These are phyloP conservation scores for Callyntrura guangdongensis DNA, from an alignment of 2,888 invertebrate genomes.

Conservation along the genomic window DNA sequence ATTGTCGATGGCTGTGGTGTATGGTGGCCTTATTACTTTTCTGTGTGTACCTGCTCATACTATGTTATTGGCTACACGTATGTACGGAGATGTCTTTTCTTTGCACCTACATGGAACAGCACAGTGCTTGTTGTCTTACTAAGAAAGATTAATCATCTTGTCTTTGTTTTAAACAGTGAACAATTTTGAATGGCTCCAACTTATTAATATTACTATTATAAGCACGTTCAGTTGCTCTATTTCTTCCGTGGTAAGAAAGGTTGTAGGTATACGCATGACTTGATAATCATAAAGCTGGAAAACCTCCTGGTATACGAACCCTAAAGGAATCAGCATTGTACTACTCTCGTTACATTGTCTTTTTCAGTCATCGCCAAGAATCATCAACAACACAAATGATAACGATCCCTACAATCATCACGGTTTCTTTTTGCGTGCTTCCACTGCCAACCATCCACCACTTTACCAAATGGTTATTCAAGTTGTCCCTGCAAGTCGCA, in stretches of 20 bases:
- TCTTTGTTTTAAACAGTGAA: not conserved
- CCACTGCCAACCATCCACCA: slow-evolving; percentile 35
- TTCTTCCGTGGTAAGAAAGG: not conserved
- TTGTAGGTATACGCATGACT: slow-evolving; percentile 29
- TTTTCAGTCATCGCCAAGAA: slow-evolving; percentile 39
- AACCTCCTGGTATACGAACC: not conserved
- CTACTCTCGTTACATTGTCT: slow-evolving; percentile 42
- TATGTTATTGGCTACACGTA: not conserved
- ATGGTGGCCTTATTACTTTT: not conserved
- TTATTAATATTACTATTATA: slow-evolving; percentile 32
- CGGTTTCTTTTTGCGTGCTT: slow-evolving; percentile 51
- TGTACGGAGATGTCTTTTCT: no score
- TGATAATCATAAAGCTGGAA: slow-evolving; percentile 31
- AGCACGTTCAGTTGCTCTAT: not conserved
- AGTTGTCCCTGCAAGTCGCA: slow-evolving; percentile 37
- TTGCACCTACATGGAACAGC: not conserved
- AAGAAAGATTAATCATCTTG: slow-evolving; percentile 45
- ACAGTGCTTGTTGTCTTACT: not conserved
- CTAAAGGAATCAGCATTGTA: slow-evolving; percentile 26
- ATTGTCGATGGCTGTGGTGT: not conserved
- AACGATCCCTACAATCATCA: slow-evolving; percentile 76
- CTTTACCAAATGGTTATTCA: slow-evolving; percentile 58
- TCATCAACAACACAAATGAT: slow-evolving; percentile 62
- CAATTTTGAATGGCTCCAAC: slow-evolving; percentile 43
- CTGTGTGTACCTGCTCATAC: no score